Base-by-base conservation (phyloP, 2,113 vertebrate genomes). In the Henicopernis longicauda region DNA sequence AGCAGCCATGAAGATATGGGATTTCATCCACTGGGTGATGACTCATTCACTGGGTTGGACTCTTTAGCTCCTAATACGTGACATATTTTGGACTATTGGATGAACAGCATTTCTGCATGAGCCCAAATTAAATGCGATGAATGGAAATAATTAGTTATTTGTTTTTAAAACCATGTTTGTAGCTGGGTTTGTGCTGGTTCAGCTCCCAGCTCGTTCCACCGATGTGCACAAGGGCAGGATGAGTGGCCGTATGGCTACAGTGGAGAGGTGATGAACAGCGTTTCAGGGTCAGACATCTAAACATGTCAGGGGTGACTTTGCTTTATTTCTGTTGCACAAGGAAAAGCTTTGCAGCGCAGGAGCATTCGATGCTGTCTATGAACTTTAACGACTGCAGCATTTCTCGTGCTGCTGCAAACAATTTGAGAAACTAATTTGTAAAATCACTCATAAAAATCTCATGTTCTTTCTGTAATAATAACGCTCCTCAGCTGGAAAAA, bases 1-100 rank as follows among this genome's bases (percentile, higher is more conserved):
- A 96, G 82, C 89, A 95, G 91, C 95, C 94, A 82, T 79, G 95
- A 90, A 93, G 96, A 95, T 82, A 94, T 81, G 92, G 88, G 91
- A 89, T 96, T 96, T 95, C 93, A 93, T 96, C 95, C 95, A 79
- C 92, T 94, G 95, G 94, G 90, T 95, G 86, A 95, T 96, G 96
- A 96, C 95, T 96, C 96, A 97, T 86, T 85, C 95, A 63, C 59
- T 93, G 95, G 94, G 89, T 76, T 96, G 97, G 91, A 96, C 94
- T 47, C 70, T 76, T 73, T 45, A 82, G 90, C 89, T 95, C 78
- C 63, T 93, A 92, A 91, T 95, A 93, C 63, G 65, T 95, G 94
- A 96, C 90, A 95, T 89, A 72, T 82, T 95, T 96, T 92, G 91
- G 86, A 50, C 71, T 95, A 15, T 91, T 86, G 82, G 83, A 90